Base-by-base conservation (phyloP, 1,140 invertebrate genomes). In the Drosophila melanogaster region DNA sequence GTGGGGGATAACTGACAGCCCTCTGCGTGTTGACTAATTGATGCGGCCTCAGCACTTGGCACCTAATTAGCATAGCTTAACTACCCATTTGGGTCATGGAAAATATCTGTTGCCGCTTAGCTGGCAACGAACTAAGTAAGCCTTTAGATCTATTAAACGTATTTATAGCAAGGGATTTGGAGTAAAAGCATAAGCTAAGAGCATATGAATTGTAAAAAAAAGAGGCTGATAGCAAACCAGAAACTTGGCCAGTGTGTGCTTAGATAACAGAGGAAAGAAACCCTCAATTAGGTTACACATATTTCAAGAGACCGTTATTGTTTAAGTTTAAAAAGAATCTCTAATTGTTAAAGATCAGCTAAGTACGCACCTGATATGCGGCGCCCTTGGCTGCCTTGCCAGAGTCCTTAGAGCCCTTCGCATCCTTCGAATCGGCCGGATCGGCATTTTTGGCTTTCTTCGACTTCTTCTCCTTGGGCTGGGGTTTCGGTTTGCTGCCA, bases 381-480 rank as follows among this genome's bases (percentile, higher is more conserved):
- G 94, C 94, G 90, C 94, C 94, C 83, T 95, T 92, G 47, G 54
- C 90, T 55, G 84, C 85, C 55, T 92, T 95, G 81, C 94, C 94
- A 72, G 92, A 93, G 79, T 94, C 94, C 93, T 95, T 95, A 67
- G 89, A 84, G 79, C 92, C 91, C 65, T 92, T 92, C 87, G 91
- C 90, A 70, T 93, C 93, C 90, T 94, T 94, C 64, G 93, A 93
- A 86, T 91, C 91, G 83, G 90, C 83, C 55, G 85, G 92, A 87
- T 93, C 92, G 66, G 92, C 74, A 93, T 92, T 93, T 92, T 96
- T 95, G 43, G 94, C 93, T 90, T 96, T 95, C 84, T 96, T 95
- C 47, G 94, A 94, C 91, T 96, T 96, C 81, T 96, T 96, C 57
- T 96, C 95, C 78, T 95, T 95, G 43, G 95, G 95, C 14, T 94